phyloP scores from a whole-genome alignment of 2,797 vertebrate species.

The Artibeus lituratus region DNA sequence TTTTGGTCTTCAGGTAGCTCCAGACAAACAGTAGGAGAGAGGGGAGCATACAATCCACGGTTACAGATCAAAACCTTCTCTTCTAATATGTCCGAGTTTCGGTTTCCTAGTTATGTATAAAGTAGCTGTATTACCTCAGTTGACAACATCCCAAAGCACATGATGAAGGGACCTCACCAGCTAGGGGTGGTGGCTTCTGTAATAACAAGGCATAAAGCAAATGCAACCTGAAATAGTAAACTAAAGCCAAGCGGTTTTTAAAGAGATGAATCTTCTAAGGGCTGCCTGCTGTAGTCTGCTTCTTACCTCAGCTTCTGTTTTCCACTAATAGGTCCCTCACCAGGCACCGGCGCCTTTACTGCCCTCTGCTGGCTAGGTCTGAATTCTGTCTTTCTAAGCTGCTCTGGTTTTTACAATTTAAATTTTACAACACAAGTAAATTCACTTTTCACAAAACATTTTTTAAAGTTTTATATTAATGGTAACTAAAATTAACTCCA shows the following conservation, averaged over 20 bases:
- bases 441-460: neutral
- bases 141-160: neutral
- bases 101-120: neutral
- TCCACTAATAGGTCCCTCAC: fast-evolving
- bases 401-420: neutral
- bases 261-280: neutral
- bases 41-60: neutral
- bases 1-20: neutral
- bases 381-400: neutral
- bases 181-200: neutral
- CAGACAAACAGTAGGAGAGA: neutral
- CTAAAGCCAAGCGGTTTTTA: neutral
- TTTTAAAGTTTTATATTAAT: neutral
- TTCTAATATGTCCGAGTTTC: neutral
- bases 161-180: neutral
- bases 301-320: neutral
- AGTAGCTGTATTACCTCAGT: neutral
- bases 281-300: neutral
- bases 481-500: neutral
- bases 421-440: neutral
- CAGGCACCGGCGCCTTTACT: neutral
- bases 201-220: neutral
- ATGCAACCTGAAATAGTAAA: neutral
- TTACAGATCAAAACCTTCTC: neutral
- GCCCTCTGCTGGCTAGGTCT: constrained; percentile 21